Base-by-base conservation (phyloP, 1,140 invertebrate species). In the Samia ricini region DNA sequence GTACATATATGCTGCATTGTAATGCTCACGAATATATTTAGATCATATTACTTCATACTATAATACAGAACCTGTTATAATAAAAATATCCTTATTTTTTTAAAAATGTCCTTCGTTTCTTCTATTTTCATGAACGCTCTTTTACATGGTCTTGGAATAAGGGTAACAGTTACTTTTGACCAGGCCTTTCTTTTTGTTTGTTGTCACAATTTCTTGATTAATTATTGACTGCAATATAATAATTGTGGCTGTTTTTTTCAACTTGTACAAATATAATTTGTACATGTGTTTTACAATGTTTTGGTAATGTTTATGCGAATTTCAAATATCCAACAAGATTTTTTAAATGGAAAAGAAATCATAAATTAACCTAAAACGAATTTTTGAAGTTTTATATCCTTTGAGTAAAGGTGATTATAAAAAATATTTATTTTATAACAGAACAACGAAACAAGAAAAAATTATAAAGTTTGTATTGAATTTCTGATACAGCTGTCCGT, bases 21-120 rank as follows among this genome's bases (percentile, higher is more conserved):
- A 85, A 42, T 42, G 79, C 77, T 84, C 77, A 88, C 82, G 84
- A 85, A 88, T 88, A 88, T 82, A 86, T 88, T 86, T 87, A 78
- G 78, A 83, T 71, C 76, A 78, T 80, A 77, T 82, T 87, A 83
- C 79, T 85, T 83, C 81, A 84, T 82, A 81, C 82, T 72, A 70
- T 68, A 15, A 2, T 42, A 42, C 7, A 7, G 7, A 12, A 42
- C n/a, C 12, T 15, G 8, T 15, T 12, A 15, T 42, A 15, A 15
- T 42, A 15, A 42, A 42, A 10, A 12, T 15, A 15, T 42, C n/a
- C 12, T 15, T 10, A 15, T 15, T 15, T 42, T 42, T 42, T 42
- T n/a, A n/a, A 42, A 1, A 29, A 8, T 10, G 1, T 5, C 26
- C 26, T 29, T 29, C 6, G 10, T 29, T 29, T 29, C n/a, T n/a